These are phyloP conservation scores for Alviniconcha strummeri DNA, from an alignment of 2,888 invertebrate genomes.

Conservation along the genomic window DNA sequence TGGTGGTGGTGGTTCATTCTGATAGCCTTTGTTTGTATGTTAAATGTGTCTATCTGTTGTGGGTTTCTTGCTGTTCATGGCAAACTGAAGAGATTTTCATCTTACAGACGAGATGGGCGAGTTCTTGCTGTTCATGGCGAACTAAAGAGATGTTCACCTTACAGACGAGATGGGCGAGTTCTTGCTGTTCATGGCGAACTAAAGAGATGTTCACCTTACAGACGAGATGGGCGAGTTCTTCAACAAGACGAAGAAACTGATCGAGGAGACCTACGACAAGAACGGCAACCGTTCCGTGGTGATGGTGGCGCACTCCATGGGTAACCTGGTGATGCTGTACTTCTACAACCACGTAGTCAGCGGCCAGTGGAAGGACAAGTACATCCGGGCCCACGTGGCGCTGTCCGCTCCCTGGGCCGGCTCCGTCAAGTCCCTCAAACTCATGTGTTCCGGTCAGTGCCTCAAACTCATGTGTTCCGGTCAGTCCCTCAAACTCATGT, in stretches of 20 bases:
- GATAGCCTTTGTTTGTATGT: too few relatives aligned
- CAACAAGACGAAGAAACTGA: conserved; percentile 82
- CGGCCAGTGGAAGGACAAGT: conserved; percentile 90
- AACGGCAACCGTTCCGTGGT: conserved; percentile 88
- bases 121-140: too few relatives aligned
- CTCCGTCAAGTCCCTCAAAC: conserved; percentile 94
- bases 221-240: conserved; percentile 92
- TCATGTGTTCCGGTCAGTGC: conserved; percentile 89
- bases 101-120: conserved; percentile 87
- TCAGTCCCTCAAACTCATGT: conserved; percentile 95
- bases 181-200: too few relatives aligned
- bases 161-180: conserved; percentile 87
- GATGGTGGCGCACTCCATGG: conserved; percentile 96
- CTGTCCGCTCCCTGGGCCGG: conserved; percentile 97
- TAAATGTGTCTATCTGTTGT: too few relatives aligned
- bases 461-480: conserved; percentile 79
- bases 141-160: not conserved
- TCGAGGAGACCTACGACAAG: conserved; percentile 87
- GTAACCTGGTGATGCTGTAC: conserved; percentile 88
- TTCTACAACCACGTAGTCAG: conserved; percentile 87
- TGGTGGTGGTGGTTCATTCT: not conserved
- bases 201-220: conserved; percentile 72
- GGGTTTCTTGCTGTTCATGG: too few relatives aligned
- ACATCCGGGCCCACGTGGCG: conserved; percentile 86
- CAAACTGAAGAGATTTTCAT: not conserved